Base-by-base conservation (phyloP, 2,113 vertebrate genomes). In the Myotis lucifugus region DNA sequence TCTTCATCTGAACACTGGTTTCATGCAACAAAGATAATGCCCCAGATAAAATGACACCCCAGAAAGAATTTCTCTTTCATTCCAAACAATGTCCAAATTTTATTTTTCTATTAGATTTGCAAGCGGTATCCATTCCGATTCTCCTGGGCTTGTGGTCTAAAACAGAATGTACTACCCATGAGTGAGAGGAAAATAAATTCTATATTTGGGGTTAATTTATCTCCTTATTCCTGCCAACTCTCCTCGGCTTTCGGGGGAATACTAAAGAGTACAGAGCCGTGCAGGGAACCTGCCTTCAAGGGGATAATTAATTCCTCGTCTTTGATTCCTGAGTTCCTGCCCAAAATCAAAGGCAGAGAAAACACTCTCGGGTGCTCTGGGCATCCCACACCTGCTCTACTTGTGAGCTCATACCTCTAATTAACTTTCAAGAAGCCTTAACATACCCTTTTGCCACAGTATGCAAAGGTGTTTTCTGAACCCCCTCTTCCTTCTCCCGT, bases 151-250 rank as follows among this genome's bases (percentile, higher is more conserved):
- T 18, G 25, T 3, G 81, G 40, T 72, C 72, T 91, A 84, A 88
- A 90, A 93, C 17, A 69, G 72, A 88, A 95, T 85, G 40, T 91
- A 23, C 32, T 90, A 54, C 8, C 81, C 0, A 3, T 90, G 82
- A 95, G 34, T 77, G 64, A 78, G n/a, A 87, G 56, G 50, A 92
- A 88, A 86, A 54, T 37, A 50, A 91, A 92, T 88, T 91, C 66
- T 90, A 54, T 90, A 78, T 92, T 97, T 90, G 86, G 50, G 81
- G 88, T 93, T 67, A 91, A 96, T 93, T 94, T 42, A 85, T 90
- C 42, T 77, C 27, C 25, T 32, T 92, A 52, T 92, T 85, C 54
- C 40, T 96, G 88, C 54, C 96, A 95, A 88, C 18, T 92, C 18
- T 83, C 42, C 25, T 92, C 94, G 88, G 67, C 85, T 95, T 92